Base-by-base conservation (phyloP, 2,113 vertebrate species). In the Phrynosoma platyrhinos region DNA sequence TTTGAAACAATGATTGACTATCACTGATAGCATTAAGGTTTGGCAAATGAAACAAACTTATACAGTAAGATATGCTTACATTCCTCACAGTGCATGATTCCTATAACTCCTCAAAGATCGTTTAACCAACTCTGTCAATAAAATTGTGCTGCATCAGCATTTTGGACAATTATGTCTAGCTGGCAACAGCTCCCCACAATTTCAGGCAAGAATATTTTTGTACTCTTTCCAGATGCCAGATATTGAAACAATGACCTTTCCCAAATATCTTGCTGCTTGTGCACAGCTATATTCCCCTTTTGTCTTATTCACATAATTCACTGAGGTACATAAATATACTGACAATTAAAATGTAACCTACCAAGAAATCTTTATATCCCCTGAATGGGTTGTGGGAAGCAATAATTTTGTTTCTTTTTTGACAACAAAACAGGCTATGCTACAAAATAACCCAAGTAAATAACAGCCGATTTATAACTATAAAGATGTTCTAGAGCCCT, bases 401-500 rank as follows among this genome's bases (percentile, higher is more conserved):
- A 55, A 36, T 25, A 23, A 16, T 25, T 82, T 40, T n/a, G 32
- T 14, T 52, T 77, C 75, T 47, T 80, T n/a, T 62, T 6, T 18
- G 55, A 68, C 52, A 58, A 80, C 27, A 58, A 16, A 62, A 16
- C 68, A 71, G 30, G 12, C 30, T 20, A 69, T 69, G 58, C 18
- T 18, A 62, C 58, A 62, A 62, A 18, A 18, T 18, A 62, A 62
- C 14, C 58, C 58, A 14, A 14, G 18, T 85, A 78, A 42, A 52
- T 79, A 77, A 52, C 1, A 42, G 83, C 79, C 36, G 82, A 64
- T 9, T 16, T 91, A 81, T 42, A 0, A 0, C 13, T 81, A 87
- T 88, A 64, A 82, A 82, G 1, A 93, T 87, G 72, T 82, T 81
- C 72, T 7, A 55, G 36, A 75, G 2, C 3, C 53, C 42, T 75